These are phyloP conservation scores for Protobothrops mucrosquamatus DNA, from an alignment of 2,113 vertebrate genomes.

Conservation along the genomic window DNA sequence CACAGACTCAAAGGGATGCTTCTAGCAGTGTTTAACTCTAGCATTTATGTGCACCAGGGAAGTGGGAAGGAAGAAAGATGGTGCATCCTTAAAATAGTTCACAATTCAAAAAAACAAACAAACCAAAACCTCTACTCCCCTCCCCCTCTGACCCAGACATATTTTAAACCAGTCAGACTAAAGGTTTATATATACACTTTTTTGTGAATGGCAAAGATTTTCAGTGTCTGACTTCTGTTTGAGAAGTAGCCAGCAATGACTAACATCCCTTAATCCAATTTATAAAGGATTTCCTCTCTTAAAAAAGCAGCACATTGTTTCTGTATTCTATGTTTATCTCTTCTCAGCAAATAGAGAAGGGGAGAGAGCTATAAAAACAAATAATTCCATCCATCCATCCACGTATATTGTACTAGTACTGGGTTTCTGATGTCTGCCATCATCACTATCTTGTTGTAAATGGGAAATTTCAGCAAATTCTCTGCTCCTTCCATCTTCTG, in stretches of 20 bases:
- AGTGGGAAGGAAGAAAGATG: constrained; percentile 20
- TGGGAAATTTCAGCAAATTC: not conserved
- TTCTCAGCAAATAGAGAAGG: constrained; percentile 31
- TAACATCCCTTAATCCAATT: constrained; percentile 59
- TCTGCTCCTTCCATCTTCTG: not conserved
- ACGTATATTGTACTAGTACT: constrained; percentile 37
- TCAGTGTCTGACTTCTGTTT: constrained; percentile 60
- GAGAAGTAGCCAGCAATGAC: constrained; percentile 59
- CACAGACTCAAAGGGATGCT: constrained; percentile 39
- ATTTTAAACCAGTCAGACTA: constrained; percentile 13
- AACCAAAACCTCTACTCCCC: not conserved
- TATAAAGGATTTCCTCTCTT: constrained; percentile 42
- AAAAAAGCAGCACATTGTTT: constrained; percentile 31
- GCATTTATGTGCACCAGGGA: constrained; percentile 42
- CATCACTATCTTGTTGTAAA: not conserved
- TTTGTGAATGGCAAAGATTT: constrained; percentile 53
- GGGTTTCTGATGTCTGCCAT: not conserved
- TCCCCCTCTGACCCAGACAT: not conserved
- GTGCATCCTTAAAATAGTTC: constrained; percentile 17
- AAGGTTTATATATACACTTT: constrained; percentile 48
- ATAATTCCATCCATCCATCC: not conserved
- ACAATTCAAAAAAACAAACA: not conserved
- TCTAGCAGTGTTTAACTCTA: constrained; percentile 42
- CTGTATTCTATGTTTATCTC: constrained; percentile 31
- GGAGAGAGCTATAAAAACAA: constrained; percentile 10